Conservation (phyloP, 2,888 invertebrate species). For the Cheiracanthium punctorium region DNA sequence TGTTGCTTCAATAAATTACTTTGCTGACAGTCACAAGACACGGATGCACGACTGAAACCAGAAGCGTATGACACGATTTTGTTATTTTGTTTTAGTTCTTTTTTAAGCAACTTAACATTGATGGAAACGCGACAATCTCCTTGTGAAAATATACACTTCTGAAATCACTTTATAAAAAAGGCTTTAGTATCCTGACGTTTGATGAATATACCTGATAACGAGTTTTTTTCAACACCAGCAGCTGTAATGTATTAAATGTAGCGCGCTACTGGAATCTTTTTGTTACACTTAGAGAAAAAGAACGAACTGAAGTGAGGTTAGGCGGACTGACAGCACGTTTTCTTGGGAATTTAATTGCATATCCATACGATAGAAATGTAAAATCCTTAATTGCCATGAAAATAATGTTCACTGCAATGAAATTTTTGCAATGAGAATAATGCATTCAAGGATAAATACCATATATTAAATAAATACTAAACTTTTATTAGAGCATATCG, state of each 20-base stretch:
- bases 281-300: slow-evolving; percentile 7
- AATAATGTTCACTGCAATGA: too few relatives aligned
- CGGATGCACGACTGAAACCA: neutral
- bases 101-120: neutral
- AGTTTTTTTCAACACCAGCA: slow-evolving; percentile 31
- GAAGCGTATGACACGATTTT: neutral
- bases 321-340: neutral
- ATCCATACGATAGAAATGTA: too few relatives aligned
- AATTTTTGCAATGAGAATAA: too few relatives aligned
- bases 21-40: neutral
- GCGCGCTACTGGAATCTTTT: slow-evolving; percentile 42
- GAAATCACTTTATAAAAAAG: slow-evolving; percentile 33
- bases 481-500: too few relatives aligned
- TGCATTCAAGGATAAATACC: too few relatives aligned
- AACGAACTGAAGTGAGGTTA: neutral
- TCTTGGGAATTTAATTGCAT: too few relatives aligned
- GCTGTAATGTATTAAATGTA: slow-evolving; percentile 24
- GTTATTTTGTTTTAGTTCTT: neutral
- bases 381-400: too few relatives aligned
- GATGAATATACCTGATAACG: slow-evolving; percentile 62
- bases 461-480: too few relatives aligned
- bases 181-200: neutral
- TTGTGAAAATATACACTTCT: slow-evolving; percentile 51
- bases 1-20: neutral
- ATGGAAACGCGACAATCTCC: slow-evolving; percentile 17